Evolutionary conservation across 2,113 vertebrate genomes (phyloP).

Genomic region (Eulemur rufifrons): DNA sequence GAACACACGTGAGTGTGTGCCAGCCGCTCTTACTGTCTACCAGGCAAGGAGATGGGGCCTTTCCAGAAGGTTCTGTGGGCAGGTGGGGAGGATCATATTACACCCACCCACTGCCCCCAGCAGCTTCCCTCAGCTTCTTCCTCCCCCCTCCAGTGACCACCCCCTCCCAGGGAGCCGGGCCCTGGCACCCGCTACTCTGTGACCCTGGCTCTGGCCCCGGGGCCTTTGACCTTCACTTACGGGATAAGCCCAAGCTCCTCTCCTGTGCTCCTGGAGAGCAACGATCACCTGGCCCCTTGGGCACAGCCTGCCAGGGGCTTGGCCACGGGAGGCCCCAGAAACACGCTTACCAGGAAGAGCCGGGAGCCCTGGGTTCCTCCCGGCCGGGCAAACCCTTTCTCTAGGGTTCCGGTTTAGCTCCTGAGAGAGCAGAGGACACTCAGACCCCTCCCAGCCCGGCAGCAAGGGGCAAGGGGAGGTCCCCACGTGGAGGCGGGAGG

Average conservation of each 20-base stretch:
- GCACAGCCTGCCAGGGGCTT: neutral
- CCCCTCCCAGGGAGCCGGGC: neutral
- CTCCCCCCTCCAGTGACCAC: too few species aligned
- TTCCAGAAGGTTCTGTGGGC: neutral
- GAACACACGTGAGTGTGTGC: fast-evolving
- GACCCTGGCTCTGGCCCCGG: neutral
- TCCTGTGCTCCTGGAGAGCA: too few species aligned
- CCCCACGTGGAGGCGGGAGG: fast-evolving
- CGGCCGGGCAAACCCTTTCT: neutral
- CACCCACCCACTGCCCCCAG: neutral
- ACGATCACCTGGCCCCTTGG: too few species aligned
- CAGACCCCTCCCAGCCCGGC: neutral
- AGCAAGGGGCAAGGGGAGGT: too few species aligned
- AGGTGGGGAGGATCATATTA: neutral
- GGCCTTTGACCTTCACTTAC: neutral
- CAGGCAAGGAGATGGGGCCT: neutral
- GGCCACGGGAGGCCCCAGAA: neutral
- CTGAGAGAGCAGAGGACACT: fast-evolving
- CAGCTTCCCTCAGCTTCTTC: neutral
- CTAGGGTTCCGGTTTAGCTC: neutral
- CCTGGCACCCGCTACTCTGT: neutral
- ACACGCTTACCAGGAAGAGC: neutral
- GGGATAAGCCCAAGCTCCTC: too few species aligned
- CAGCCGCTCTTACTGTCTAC: neutral
- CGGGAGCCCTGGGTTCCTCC: neutral